phyloP scores from a whole-genome alignment of 2,113 vertebrate species.

The Oxyruncus cristatus region DNA sequence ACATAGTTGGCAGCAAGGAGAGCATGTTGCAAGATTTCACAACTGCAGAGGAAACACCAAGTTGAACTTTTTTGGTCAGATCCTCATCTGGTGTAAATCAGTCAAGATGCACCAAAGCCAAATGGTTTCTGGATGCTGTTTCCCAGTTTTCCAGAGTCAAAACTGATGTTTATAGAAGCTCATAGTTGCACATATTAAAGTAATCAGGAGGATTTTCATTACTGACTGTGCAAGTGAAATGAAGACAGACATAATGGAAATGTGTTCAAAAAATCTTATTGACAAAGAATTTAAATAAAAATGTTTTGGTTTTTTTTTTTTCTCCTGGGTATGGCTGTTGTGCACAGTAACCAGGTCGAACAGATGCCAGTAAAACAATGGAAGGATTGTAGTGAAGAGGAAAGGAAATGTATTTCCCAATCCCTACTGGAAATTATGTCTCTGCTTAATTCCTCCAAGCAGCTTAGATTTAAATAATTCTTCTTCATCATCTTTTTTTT shows the following conservation, averaged over 20 bases:
- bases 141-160: background rate
- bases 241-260: constrained; percentile 51
- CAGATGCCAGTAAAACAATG: constrained; percentile 47
- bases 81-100: background rate
- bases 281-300: constrained; percentile 30
- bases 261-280: constrained; percentile 3
- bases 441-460: constrained; percentile 48
- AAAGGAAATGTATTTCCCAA: constrained; percentile 59
- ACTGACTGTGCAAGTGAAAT: constrained; percentile 43
- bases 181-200: constrained; percentile 32
- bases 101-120: background rate
- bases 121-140: background rate
- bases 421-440: constrained; percentile 53
- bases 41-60: background rate
- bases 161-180: background rate
- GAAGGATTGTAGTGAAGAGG: constrained; percentile 18
- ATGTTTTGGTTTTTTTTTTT: background rate
- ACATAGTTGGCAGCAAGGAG: background rate
- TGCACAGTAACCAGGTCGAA: constrained; percentile 13
- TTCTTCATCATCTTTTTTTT: too few relatives aligned
- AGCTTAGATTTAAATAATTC: constrained; percentile 14
- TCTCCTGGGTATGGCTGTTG: constrained; percentile 2
- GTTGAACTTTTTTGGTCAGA: background rate
- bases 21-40: background rate
- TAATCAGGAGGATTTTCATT: constrained; percentile 43